phyloP scores from a whole-genome alignment of 2,888 invertebrate species.

The Rhamnusium bicolor region DNA sequence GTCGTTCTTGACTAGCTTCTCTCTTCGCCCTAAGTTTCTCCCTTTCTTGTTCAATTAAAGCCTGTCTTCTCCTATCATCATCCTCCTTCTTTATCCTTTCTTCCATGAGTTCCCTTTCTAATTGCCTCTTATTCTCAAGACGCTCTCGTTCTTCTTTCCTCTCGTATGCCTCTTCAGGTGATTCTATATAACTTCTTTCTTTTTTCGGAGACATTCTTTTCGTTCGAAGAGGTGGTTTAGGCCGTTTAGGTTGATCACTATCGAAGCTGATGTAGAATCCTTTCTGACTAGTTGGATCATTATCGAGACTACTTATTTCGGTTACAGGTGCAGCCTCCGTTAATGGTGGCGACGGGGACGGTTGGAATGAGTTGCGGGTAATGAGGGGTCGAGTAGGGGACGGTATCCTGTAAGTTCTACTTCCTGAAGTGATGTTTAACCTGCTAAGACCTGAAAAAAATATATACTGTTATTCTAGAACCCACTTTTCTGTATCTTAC shows the following conservation, averaged over 20 bases:
- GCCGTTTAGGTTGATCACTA: constrained; percentile 88
- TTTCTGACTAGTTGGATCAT: constrained; percentile 77
- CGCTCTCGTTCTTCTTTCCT: constrained; percentile 57
- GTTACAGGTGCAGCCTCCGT: constrained; percentile 62
- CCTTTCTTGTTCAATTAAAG: constrained; percentile 66
- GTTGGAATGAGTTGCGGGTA: constrained; percentile 82
- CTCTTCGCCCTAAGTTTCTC: constrained; percentile 68
- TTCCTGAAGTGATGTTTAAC: constrained; percentile 90
- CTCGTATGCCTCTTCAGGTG: constrained; percentile 54
- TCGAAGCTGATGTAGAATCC: constrained; percentile 97
- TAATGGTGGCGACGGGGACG: constrained; percentile 46
- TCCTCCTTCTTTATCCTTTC: constrained; percentile 70
- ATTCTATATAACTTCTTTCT: constrained; percentile 71
- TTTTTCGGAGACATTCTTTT: constrained; percentile 86
- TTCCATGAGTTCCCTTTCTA: constrained; percentile 72
- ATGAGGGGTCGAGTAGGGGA: constrained; percentile 87
- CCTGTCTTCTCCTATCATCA: constrained; percentile 67
- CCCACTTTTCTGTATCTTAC: constrained; percentile 40
- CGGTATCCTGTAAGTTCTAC: constrained; percentile 90
- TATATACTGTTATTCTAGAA: neutral
- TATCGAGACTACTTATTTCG: constrained; percentile 71
- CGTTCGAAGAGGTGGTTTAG: constrained; percentile 88
- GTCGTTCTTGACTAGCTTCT: constrained; percentile 71
- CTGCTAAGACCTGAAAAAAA: constrained; percentile 77
- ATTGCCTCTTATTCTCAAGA: constrained; percentile 65